Base-by-base conservation (phyloP, 1,140 invertebrate species). In the Drosophila dunni region DNA sequence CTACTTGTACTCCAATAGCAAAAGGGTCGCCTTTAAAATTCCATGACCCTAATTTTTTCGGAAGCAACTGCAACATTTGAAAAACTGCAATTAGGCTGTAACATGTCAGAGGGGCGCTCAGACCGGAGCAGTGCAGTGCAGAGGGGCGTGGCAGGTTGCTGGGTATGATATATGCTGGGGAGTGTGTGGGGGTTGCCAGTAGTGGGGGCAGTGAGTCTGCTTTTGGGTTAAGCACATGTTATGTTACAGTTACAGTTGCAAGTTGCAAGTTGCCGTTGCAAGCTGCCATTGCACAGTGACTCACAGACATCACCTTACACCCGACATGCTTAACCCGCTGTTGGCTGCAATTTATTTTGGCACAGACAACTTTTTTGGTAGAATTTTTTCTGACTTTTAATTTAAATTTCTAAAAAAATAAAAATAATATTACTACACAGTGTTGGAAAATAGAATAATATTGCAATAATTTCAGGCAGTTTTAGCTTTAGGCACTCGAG, bases 181-280 rank as follows among this genome's bases (percentile, higher is more conserved):
- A 38, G 45, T 20, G 45, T n/a, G 29, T 13, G 24, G 4, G 7
- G 11, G 45, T 24, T 62, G 54, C 33, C 38, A 9, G 11, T 5
- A 11, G 38, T 11, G 38, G 68, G 63, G 78, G 64, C 48, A 29
- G 24, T 29, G 24, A 29, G 65, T 65, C 70, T 77, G 77, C 65
- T 70, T 80, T 69, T 80, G 78, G 78, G 78, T 80, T 80, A 78
- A 80, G 78, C 78, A 80, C 78, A 78, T 78, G 78, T 78, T 75
- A 74, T 78, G 78, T 75, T 77, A 68, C 76, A 77, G 75, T 70
- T 69, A 45, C 69, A 74, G 78, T 53, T 44, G 24, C 50, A 64
- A 29, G 24, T 29, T 29, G 24, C 24, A 29, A 29, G 36, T 69
- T 48, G 10, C 69, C 67, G 74, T 73, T 64, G 65, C 69, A 71